Evolutionary conservation across 2,113 vertebrate genomes (phyloP).

Genomic region (Zosterops hypoxanthus): DNA sequence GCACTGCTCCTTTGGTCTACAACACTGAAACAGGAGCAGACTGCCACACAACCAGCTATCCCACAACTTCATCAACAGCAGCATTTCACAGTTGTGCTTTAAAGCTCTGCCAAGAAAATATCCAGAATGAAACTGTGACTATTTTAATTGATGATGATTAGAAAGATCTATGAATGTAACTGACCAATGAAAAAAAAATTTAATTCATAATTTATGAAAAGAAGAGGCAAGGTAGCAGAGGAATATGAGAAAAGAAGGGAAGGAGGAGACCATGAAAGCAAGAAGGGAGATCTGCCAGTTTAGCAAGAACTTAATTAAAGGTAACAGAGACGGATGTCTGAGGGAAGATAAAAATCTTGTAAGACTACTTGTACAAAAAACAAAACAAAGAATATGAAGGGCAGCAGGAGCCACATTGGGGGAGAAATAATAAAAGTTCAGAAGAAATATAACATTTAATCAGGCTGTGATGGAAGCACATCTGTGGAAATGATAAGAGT

Average conservation of each 20-base stretch:
- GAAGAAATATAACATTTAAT: not conserved
- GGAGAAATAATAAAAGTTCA: not conserved
- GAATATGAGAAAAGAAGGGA: not conserved
- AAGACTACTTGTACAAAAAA: not conserved
- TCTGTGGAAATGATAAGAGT: not conserved
- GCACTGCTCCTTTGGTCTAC: not conserved
- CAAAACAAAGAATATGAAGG: not conserved
- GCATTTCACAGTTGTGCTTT: not conserved
- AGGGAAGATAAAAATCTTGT: not conserved
- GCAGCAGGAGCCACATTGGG: not conserved
- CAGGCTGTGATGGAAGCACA: not conserved
- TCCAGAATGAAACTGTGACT: not conserved
- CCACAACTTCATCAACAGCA: not conserved
- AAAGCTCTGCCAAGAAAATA: not conserved
- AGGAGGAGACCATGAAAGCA: not conserved
- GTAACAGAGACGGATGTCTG: not conserved
- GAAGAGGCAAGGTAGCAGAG: not conserved
- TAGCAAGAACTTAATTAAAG: conserved; percentile 23
- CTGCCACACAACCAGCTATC: not conserved
- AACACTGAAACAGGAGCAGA: not conserved
- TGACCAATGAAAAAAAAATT: not conserved
- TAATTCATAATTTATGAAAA: not conserved
- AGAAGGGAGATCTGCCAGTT: not conserved
- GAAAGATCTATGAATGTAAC: not conserved
- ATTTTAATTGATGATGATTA: not conserved